Evolutionary conservation across 2,888 invertebrate genomes (phyloP).

Genomic region (Azorinus chamasolen): DNA sequence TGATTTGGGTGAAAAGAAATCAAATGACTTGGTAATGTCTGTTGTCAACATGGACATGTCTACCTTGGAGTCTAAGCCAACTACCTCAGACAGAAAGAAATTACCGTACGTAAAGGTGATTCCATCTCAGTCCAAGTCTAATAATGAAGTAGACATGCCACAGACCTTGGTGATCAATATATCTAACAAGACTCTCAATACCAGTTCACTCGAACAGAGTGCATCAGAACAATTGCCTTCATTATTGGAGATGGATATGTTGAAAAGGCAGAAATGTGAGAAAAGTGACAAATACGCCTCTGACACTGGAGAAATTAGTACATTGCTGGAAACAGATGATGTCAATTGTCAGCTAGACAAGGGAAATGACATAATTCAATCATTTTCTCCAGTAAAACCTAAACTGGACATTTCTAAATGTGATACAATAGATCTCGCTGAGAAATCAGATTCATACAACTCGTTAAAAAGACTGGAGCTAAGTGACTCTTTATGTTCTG

Average conservation of each 20-base stretch:
- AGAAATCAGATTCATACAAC: conserved; percentile 19
- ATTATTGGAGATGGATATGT: too few relatives aligned
- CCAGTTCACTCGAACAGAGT: too few relatives aligned
- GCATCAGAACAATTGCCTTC: too few relatives aligned
- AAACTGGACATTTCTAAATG: conserved; percentile 36
- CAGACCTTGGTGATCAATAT: conserved; percentile 59
- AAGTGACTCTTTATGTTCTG: conserved; percentile 37
- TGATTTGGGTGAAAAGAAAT: conserved; percentile 11
- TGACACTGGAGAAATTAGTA: too few relatives aligned
- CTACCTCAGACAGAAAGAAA: conserved; percentile 42
- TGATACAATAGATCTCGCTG: conserved; percentile 14
- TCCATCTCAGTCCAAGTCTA: conserved; percentile 11
- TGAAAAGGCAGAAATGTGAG: too few relatives aligned
- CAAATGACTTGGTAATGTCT: neutral
- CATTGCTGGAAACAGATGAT: too few relatives aligned
- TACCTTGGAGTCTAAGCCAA: conserved; percentile 8
- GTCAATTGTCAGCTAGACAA: too few relatives aligned
- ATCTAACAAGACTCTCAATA: conserved; percentile 8
- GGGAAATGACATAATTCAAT: too few relatives aligned
- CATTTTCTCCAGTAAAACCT: conserved; percentile 5
- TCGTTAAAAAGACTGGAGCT: conserved; percentile 45
- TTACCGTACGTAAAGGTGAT: conserved; percentile 46
- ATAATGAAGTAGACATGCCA: conserved; percentile 20
- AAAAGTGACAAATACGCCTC: too few relatives aligned
- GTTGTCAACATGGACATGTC: conserved; percentile 13